phyloP scores from a whole-genome alignment of 2,113 vertebrate species.

The Oreocharis arfaki region DNA sequence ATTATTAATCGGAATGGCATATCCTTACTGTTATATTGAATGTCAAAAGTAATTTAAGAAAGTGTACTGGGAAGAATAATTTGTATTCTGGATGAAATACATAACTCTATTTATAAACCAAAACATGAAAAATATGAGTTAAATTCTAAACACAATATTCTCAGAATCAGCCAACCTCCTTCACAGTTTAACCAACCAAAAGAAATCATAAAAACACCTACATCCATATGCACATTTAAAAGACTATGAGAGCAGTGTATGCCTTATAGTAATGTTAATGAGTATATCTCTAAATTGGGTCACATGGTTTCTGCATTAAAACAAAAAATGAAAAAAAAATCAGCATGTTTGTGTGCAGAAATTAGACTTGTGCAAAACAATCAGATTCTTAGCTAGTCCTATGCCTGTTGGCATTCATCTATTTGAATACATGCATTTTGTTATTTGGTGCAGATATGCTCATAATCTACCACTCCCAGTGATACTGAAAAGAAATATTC shows the following conservation, averaged over 20 bases:
- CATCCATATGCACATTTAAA: not conserved
- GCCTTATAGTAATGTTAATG: not conserved
- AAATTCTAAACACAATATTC: not conserved
- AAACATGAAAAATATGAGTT: not conserved
- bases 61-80: not conserved
- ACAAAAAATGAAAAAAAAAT: not conserved
- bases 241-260: not conserved
- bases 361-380: not conserved
- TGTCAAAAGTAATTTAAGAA: not conserved
- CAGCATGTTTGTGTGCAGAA: not conserved
- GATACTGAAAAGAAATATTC: not conserved
- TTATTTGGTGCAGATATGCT: not conserved
- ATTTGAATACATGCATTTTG: not conserved
- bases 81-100: not conserved
- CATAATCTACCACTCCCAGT: not conserved
- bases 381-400: not conserved
- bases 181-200: not conserved
- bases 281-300: not conserved
- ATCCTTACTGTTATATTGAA: not conserved
- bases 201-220: not conserved
- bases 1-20: not conserved
- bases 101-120: not conserved
- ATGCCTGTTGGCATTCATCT: not conserved
- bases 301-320: not conserved
- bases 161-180: not conserved